Evolutionary conservation across 2,888 invertebrate species (phyloP).

Genomic region (Drosophila lacicola): DNA sequence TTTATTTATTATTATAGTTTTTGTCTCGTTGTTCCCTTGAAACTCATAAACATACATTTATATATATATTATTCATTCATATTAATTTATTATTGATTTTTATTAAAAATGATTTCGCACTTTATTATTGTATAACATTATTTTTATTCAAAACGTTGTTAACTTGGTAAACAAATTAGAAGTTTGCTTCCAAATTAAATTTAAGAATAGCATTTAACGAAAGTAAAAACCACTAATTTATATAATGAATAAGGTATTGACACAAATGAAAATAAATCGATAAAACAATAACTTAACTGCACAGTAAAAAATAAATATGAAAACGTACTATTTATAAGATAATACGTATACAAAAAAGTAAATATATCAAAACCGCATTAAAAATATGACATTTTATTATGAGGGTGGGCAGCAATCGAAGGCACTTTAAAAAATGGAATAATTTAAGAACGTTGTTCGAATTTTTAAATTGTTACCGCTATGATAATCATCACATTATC

Average conservation of each 20-base stretch:
- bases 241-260: slow-evolving; percentile 48
- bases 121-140: slow-evolving; percentile 30
- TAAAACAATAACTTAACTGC: slow-evolving; percentile 32
- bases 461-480: no score
- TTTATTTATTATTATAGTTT: slow-evolving; percentile 40
- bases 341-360: slow-evolving; percentile 29
- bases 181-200: slow-evolving; percentile 63
- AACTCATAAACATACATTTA: slow-evolving; percentile 19
- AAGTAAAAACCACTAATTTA: slow-evolving; percentile 46
- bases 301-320: slow-evolving; percentile 34
- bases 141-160: slow-evolving; percentile 58
- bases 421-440: not conserved
- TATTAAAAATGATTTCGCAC: slow-evolving; percentile 14
- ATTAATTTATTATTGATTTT: slow-evolving; percentile 44
- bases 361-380: slow-evolving; percentile 42
- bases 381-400: slow-evolving; percentile 3
- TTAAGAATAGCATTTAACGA: slow-evolving; percentile 71
- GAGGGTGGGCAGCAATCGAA: not conserved
- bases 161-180: slow-evolving; percentile 49
- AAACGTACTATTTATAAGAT: slow-evolving; percentile 34
- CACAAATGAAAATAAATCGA: slow-evolving; percentile 30
- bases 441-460: not conserved
- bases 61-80: slow-evolving; percentile 24
- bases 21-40: slow-evolving; percentile 41
- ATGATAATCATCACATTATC: no score